Evolutionary conservation across 2,113 vertebrate genomes (phyloP).

Genomic region (Hyaena hyaena): DNA sequence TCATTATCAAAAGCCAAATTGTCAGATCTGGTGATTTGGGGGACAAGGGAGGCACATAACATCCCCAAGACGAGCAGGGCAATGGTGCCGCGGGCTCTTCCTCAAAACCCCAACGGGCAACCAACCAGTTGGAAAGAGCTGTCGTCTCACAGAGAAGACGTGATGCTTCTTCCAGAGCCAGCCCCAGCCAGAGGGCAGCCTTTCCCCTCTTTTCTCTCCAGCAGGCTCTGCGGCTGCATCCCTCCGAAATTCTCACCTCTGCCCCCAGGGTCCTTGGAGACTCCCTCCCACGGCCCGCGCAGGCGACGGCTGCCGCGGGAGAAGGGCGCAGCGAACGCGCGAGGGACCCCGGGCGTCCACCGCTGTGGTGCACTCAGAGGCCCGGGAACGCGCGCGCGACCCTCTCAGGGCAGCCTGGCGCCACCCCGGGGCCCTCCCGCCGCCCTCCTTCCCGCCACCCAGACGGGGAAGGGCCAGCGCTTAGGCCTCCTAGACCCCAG

Average conservation of each 20-base stretch:
- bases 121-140: not conserved
- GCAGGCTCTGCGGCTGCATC: not conserved
- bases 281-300: not conserved
- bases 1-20: not conserved
- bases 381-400: not conserved
- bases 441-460: not conserved
- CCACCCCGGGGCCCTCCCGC: not conserved
- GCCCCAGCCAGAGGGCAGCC: slow-evolving; percentile 21
- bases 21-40: not conserved
- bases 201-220: not conserved
- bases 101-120: not conserved
- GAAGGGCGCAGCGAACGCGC: not conserved
- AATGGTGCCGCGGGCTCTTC: not conserved
- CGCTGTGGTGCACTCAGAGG: not conserved
- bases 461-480: not conserved
- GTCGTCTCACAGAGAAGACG: not conserved
- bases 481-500: not conserved
- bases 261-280: slow-evolving; percentile 12
- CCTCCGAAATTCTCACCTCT: slow-evolving; percentile 66
- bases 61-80: not conserved
- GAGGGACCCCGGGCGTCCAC: not conserved
- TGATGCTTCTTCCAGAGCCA: not conserved
- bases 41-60: not conserved
- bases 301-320: not conserved
- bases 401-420: not conserved